Conservation (phyloP, 2,888 invertebrate species). For the Philereme vetulata region DNA sequence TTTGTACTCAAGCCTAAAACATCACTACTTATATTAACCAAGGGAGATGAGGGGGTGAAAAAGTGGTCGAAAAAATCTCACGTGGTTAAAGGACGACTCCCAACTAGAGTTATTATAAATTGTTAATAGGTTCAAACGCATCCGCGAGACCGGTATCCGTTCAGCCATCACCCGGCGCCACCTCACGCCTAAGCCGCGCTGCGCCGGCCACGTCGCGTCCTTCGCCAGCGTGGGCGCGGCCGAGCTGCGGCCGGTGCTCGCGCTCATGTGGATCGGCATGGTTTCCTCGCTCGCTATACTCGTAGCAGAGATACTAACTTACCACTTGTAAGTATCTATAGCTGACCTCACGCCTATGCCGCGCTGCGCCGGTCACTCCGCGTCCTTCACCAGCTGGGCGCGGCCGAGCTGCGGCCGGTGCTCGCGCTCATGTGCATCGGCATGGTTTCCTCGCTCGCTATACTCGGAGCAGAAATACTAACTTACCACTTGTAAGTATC, state of each 20-base stretch:
- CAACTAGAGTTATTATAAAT: no score
- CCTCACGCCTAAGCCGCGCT: constrained; percentile 58
- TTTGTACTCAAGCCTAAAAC: no score
- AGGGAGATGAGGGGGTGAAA: no score
- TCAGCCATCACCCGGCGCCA: constrained; percentile 52
- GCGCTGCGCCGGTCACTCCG: constrained; percentile 44
- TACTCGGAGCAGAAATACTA: constrained; percentile 49
- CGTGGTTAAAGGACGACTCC: no score
- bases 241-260: constrained; percentile 72
- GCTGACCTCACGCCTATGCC: no score
- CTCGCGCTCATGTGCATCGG: constrained; percentile 72
- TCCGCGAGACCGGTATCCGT: constrained; percentile 84
- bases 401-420: constrained; percentile 73
- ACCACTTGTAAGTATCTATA: constrained; percentile 53
- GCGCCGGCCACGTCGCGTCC: constrained; percentile 48
- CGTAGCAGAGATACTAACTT: constrained; percentile 48
- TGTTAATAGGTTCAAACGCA: constrained; percentile 71
- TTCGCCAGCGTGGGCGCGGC: constrained; percentile 78
- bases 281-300: constrained; percentile 51
- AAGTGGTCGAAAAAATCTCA: no score
- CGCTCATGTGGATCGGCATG: constrained; percentile 69
- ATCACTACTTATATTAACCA: no score
- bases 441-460: constrained; percentile 49
- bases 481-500: constrained; percentile 52
- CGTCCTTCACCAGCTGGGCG: constrained; percentile 75